These are phyloP conservation scores for Ruditapes philippinarum DNA, from an alignment of 1,140 invertebrate genomes.

Conservation along the genomic window DNA sequence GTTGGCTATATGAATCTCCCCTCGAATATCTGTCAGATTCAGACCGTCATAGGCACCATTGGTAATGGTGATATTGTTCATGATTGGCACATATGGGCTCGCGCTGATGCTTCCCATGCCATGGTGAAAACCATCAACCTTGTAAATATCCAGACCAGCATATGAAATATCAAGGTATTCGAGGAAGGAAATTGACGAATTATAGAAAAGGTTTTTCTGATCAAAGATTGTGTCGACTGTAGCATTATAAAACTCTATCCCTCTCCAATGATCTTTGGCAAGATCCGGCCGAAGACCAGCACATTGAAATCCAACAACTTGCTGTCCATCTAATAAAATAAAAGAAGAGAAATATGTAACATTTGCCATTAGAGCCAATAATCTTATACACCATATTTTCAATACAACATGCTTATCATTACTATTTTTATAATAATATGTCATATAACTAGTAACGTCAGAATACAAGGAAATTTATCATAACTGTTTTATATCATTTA, in stretches of 20 bases:
- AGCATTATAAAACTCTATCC: conserved; percentile 85
- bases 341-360: too few species aligned
- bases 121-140: conserved; percentile 91
- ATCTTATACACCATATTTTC: too few species aligned
- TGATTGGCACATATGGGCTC: conserved; percentile 94
- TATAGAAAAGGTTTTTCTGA: conserved; percentile 80
- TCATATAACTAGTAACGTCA: too few species aligned
- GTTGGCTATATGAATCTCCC: conserved; percentile 93
- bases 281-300: conserved; percentile 80
- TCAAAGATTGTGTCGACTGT: conserved; percentile 67
- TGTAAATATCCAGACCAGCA: conserved; percentile 90
- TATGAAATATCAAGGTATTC: conserved; percentile 93
- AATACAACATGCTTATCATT: too few species aligned
- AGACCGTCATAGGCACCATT: conserved; percentile 96
- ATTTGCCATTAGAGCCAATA: too few species aligned
- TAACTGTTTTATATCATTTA: too few species aligned
- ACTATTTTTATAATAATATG: too few species aligned
- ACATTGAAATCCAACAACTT: conserved; percentile 85
- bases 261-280: conserved; percentile 84
- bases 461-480: too few species aligned
- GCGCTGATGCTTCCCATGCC: conserved; percentile 95
- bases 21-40: conserved; percentile 94
- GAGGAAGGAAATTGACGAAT: conserved; percentile 92
- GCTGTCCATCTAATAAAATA: conserved; percentile 86
- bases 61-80: conserved; percentile 93